phyloP scores from a whole-genome alignment of 1,140 invertebrate species.

The Centruroides sculpturatus region DNA sequence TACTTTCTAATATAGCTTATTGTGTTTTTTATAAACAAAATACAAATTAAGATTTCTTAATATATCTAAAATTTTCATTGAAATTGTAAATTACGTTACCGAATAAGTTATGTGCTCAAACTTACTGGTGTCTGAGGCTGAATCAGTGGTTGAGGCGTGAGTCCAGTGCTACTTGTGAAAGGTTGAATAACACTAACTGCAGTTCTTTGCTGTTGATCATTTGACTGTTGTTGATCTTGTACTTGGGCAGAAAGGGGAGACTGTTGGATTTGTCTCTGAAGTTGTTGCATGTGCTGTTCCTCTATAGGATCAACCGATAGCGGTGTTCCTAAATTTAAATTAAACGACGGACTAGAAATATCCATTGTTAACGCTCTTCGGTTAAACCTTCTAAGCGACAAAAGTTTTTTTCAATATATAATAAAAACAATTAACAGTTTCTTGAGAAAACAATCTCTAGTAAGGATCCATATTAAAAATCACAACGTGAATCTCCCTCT shows the following conservation, averaged over 20 bases:
- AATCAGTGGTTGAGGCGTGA: constrained; percentile 57
- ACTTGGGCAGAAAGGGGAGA: background rate
- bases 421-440: too few species aligned
- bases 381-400: too few species aligned
- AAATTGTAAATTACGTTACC: background rate
- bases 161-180: constrained; percentile 7
- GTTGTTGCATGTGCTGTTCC: constrained; percentile 19
- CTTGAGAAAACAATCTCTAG: too few species aligned
- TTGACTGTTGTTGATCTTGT: background rate
- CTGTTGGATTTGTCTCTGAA: constrained; percentile 15
- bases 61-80: too few species aligned
- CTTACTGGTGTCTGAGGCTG: constrained; percentile 74
- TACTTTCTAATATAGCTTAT: too few species aligned
- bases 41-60: too few species aligned
- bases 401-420: too few species aligned
- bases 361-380: background rate
- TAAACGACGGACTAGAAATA: constrained; percentile 2
- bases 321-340: constrained; percentile 11
- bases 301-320: constrained; percentile 14
- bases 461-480: too few species aligned
- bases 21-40: too few species aligned
- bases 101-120: constrained; percentile 5
- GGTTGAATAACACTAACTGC: constrained; percentile 15
- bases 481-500: too few species aligned
- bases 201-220: constrained; percentile 3